These are phyloP conservation scores for Graphium colonna DNA, from an alignment of 2,888 invertebrate genomes.

Conservation along the genomic window DNA sequence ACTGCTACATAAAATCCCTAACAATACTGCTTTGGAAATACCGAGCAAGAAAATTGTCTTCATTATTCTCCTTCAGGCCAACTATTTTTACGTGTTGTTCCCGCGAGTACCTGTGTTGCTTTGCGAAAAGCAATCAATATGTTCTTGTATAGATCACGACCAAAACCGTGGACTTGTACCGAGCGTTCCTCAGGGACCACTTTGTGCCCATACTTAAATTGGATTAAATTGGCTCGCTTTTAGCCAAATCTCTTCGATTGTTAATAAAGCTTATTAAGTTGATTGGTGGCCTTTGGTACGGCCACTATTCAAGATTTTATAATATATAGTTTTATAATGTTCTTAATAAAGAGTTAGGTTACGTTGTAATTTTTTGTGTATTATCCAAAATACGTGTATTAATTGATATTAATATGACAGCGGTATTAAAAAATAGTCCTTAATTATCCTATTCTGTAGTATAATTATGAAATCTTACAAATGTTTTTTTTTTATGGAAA, in stretches of 20 bases:
- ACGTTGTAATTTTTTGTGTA: too few species aligned
- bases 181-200: slow-evolving; percentile 51
- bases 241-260: slow-evolving; percentile 54
- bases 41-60: slow-evolving; percentile 41
- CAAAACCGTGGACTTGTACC: slow-evolving; percentile 44
- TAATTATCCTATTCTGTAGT: too few species aligned
- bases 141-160: slow-evolving; percentile 41
- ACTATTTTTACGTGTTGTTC: slow-evolving; percentile 45
- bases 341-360: too few species aligned
- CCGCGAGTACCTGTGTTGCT: slow-evolving; percentile 45
- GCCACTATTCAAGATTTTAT: too few species aligned
- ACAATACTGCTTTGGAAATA: slow-evolving; percentile 37
- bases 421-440: too few species aligned
- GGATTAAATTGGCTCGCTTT: slow-evolving; percentile 68
- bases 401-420: too few species aligned
- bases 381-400: slow-evolving; percentile 8
- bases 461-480: too few species aligned
- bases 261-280: slow-evolving; percentile 59
- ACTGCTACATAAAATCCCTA: slow-evolving; percentile 42
- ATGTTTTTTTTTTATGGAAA: too few species aligned
- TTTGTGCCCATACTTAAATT: slow-evolving; percentile 62
- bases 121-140: slow-evolving; percentile 43
- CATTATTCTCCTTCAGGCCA: slow-evolving; percentile 40
- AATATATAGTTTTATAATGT: too few species aligned
- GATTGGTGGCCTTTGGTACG: slow-evolving; percentile 55